Evolutionary conservation across 2,888 invertebrate genomes (phyloP), one percentile per base, ranked within the genome.

Genomic region (Diabrotica balteata): DNA sequence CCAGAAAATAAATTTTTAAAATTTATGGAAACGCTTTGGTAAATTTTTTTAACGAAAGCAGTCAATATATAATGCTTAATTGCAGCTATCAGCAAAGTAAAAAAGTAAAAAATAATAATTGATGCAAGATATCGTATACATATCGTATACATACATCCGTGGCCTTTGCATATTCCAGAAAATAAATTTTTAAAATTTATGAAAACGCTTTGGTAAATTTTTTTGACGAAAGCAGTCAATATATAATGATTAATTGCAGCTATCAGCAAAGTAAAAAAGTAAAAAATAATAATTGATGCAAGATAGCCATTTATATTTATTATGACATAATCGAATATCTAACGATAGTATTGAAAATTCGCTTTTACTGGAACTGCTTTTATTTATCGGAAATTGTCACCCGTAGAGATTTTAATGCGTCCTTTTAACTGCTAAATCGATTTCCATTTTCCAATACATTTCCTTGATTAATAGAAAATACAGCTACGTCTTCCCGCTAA

Each of bases 231-330:
- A 32, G 32, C 32, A 32, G 32, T 32, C 32, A 32, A 32, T 32
- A 32, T 32, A 32, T 5, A 5, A 32, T 32, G 32, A 32, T 32
- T 32, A 32, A 32, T 32, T 32, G 32, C 32, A 32, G 32, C 32
- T 32, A 32, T 32, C 32, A 32, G 32, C 32, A 32, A 32, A 32
- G 32, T 32, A 32, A 32, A 32, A 32, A 32, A 32, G 32, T 32
- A 32, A 32, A 17, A 32, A 32, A 9, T 32, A 8, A 32, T 52
- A 42, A 54, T 54, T 43, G 54, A 7, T 10, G 43, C 42, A 54
- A 54, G 54, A 54, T 52, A 54, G 44, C 55, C 79, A 80, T 80
- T 80, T 81, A 80, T 81, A 80, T 80, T 81, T 80, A 81, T 81
- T 81, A 81, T 75, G 17, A 68, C 70, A 73, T 80, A 81, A 81